Base-by-base conservation (phyloP, 2,113 vertebrate genomes). In the Archocentrus centrarchus region DNA sequence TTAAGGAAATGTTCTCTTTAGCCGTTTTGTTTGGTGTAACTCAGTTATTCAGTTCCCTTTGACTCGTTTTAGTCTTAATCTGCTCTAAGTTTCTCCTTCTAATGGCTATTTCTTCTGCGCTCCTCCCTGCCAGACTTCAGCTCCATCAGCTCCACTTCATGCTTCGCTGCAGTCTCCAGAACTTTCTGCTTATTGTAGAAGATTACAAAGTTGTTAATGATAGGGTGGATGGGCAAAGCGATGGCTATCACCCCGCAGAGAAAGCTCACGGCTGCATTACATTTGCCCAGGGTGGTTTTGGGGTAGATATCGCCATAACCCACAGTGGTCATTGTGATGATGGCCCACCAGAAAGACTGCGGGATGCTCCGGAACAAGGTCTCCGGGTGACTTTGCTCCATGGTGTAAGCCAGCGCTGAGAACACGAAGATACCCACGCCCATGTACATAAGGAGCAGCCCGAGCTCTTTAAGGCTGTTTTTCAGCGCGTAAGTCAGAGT, bases 291-390 rank as follows among this genome's bases (percentile, higher is more conserved):
- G 0, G 97, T 97, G 81, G 98, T 99, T 94, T 99, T 99, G 80
- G 98, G 98, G 85, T 99, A 99, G 89, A 99, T 98, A 84, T 99
- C 98, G 0, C 98, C 98, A 0, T 99, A 99, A 37, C 98, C 98
- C 68, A 99, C 98, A 0, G 98, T 99, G 60, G 98, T 99, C 98
- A 99, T 99, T 88, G 98, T 99, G 93, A 99, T 99, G 92, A 99
- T 98, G 86, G 98, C 98, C 98, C 98, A 99, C 98, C 98, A 99
- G 91, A 99, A 99, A 2, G 98, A 98, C 81, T 99, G 98, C 4
- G 98, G 98, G 90, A 99, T 99, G 96, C 98, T 99, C 93, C 96
- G 97, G 88, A 99, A 99, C n/a, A 99, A 94, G 1, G 98, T 99
- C 88, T 99, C 98, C 0, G 98, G 97, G 88, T 99, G 98, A 75